Base-by-base conservation (phyloP, 2,888 invertebrate genomes). In the Agrotis segetum region DNA sequence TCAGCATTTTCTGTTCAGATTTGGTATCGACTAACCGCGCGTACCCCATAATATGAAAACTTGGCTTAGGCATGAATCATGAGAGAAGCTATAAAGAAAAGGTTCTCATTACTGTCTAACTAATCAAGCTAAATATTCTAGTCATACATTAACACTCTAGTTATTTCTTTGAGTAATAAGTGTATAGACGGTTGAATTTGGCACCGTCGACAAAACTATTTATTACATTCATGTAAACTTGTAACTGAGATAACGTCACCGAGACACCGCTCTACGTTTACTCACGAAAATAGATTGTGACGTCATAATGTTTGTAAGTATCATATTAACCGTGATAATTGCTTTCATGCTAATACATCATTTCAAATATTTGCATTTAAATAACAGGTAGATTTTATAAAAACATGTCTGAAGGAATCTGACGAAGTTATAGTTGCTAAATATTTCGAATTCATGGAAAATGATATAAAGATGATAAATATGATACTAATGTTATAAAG, bases 191-290 rank as follows among this genome's bases (percentile, higher is more conserved):
- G 9, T 13, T 56, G 29, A 46, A 68, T 44, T 72, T 77, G 77
- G 77, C 77, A 71, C 69, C 44, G 17, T 21, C 17, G 55, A 56
- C 69, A 24, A 69, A 68, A 47, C 69, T 71, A 72, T 69, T 72
- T 69, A 77, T 77, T 77, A 77, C 69, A 77, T 69, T 69, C 63
- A 64, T 74, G 66, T 65, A 59, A 68, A 65, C 66, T 60, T 46
- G 77, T 49, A 55, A 44, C 47, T 49, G 16, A 68, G 44, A 55
- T 55, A 49, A 49, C 40, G 40, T 16, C 44, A n/a, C 16, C 47
- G 40, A 68, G n/a, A 55, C 56, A 56, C n/a, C 40, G 24, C 40
- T 68, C 21, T 29, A 16, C 4, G 19, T 17, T 34, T 40, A 40
- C 19, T 21, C 47, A 49, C 69, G 19, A 68, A 77, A 68, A 71